Conservation (phyloP, 2,113 vertebrate genomes). For the Carlito syrichta region DNA sequence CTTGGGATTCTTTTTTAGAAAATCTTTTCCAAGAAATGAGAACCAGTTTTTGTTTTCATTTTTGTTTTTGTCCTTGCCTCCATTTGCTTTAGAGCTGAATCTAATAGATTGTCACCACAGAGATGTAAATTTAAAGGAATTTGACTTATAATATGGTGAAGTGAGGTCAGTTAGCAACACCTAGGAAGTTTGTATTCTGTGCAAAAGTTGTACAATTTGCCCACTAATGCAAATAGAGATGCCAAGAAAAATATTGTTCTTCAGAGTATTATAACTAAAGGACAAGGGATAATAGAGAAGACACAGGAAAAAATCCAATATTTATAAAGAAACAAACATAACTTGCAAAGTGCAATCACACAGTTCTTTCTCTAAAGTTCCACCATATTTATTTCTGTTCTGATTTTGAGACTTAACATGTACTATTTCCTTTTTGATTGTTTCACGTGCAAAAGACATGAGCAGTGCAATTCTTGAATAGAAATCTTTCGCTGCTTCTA, state of each 20-base stretch:
- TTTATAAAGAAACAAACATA: not conserved
- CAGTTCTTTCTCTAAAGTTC: not conserved
- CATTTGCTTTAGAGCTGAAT: not conserved
- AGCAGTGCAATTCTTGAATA: not conserved
- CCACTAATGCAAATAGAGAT: not conserved
- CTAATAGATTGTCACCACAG: not conserved
- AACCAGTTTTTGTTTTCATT: not conserved
- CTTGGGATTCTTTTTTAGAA: not conserved
- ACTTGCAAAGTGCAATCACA: not conserved
- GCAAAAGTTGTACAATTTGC: not conserved
- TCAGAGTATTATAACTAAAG: not conserved
- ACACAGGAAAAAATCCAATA: not conserved
- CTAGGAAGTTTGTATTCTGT: not conserved
- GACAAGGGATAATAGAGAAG: not conserved
- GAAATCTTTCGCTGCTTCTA: not conserved
- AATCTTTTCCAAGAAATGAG: not conserved
- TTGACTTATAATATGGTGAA: not conserved
- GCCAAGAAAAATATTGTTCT: not conserved
- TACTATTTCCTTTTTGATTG: not conserved
- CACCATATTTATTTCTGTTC: not conserved
- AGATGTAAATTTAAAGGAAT: not conserved
- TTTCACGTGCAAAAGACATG: not conserved
- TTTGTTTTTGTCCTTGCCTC: not conserved
- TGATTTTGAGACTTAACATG: not conserved
- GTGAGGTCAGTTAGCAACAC: not conserved